These are phyloP conservation scores for Xylocopa sonorina DNA, from an alignment of 1,140 invertebrate species.

Conservation along the genomic window DNA sequence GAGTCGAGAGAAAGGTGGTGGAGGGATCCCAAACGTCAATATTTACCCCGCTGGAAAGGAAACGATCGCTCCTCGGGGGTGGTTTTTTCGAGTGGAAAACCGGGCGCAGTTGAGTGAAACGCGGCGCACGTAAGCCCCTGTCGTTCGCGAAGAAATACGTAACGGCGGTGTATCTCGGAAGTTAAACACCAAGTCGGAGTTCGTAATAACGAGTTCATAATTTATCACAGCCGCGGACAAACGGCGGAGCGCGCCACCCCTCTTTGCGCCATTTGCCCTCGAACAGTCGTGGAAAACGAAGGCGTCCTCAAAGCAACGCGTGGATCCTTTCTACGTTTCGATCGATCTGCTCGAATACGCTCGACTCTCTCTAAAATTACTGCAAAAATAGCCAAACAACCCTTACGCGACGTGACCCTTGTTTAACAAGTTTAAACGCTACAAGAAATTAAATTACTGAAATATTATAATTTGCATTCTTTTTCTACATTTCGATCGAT, in stretches of 20 bases:
- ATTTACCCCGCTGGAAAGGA: slow-evolving; percentile 3
- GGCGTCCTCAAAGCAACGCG: slow-evolving; percentile 9
- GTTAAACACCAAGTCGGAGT: slow-evolving; percentile 23
- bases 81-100: background rate
- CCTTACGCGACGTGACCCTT: too few relatives aligned
- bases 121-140: slow-evolving; percentile 6
- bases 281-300: background rate
- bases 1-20: background rate
- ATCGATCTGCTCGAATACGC: too few relatives aligned
- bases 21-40: background rate
- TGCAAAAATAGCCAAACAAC: too few relatives aligned
- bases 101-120: slow-evolving; percentile 27
- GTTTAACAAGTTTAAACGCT: too few relatives aligned
- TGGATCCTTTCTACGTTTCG: too few relatives aligned
- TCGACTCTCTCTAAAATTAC: too few relatives aligned
- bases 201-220: slow-evolving; percentile 38
- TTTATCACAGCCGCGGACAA: slow-evolving; percentile 38
- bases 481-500: too few relatives aligned
- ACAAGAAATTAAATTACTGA: too few relatives aligned
- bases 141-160: slow-evolving; percentile 33
- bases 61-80: background rate
- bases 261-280: too few relatives aligned
- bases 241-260: too few relatives aligned
- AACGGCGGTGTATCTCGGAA: slow-evolving; percentile 37
- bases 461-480: too few relatives aligned